Base-by-base conservation (phyloP, 2,888 invertebrate species). In the Dolichomitus sp. region DNA sequence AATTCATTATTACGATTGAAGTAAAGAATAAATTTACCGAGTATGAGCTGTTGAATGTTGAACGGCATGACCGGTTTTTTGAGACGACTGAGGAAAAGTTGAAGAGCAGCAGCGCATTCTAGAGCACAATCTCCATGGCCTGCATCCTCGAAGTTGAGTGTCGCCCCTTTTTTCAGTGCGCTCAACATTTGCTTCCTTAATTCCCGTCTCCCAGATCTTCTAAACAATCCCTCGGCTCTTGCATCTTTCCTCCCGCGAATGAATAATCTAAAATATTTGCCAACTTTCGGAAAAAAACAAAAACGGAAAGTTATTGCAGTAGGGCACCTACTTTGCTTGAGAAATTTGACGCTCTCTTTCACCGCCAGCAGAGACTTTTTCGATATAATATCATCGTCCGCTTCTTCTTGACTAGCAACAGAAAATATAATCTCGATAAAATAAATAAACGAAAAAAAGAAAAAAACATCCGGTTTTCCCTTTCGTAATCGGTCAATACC, bases 41-140 rank as follows among this genome's bases (percentile, higher is more conserved):
- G 90, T 11, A 94, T 94, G 63, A 95, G 87, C 42, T 94, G 93
- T 86, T 95, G 95, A 27, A 95, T 94, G 63, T 94, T 90, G 11
- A 86, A 87, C 0, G 94, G 95, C 83, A 95, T 90, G 30, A 95
- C 88, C 0, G 94, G 94, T 78, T 92, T 92, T 61, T 92, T 93
- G 37, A 94, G 83, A 65, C 90, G 90, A 14, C 90, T 90, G 23
- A 95, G 86, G 86, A 93, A 94, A 23, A 90, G 86, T 80, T 93
- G 93, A 48, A 95, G 89, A 0, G 94, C 94, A 4, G 94, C 93
- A 0, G 94, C 94, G 40, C 94, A 93, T 86, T 94, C 94, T 45
- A 94, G 84, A 6, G 91, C 92, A 12, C 84, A 83, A 57, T 86
- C 82, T 2, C 88, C 84, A 9, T 82, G 74, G n/a, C 85, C 23